Base-by-base conservation (phyloP, 2,797 vertebrate genomes). In the Leptatherina wallacei region DNA sequence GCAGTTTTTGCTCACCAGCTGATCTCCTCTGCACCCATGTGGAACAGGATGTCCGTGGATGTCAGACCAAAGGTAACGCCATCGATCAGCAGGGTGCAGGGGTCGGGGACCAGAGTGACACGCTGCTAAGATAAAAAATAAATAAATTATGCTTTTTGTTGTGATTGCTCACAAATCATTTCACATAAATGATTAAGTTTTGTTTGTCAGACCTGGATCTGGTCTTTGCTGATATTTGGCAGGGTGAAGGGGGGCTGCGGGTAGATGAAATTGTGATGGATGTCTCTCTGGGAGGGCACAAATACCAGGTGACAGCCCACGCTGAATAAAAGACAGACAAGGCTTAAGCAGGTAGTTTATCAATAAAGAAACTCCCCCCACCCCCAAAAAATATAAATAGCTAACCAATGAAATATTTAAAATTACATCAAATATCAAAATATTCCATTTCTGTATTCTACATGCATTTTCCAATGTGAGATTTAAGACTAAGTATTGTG, bases 21-120 rank as follows among this genome's bases (percentile, higher is more conserved):
- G 89, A 98, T 98, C 92, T 97, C 97, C 84, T 99, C 97, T 0
- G 96, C 94, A 0, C 96, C 94, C 94, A 99, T 96, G 90, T 98
- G 96, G 81, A 99, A 95, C 16, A 99, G 88, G 32, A 99, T 93
- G 71, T 99, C 98, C 0, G 96, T 97, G 78, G 98, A 98, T 0
- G 96, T 98, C 82, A 98, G 52, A 61, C 96, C 97, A 1, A 98
- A 77, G 9, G 95, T 86, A 55, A 97, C 93, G 0, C 96, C 95
- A 0, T 95, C 94, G 13, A 99, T 75, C 35, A 96, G 92, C 54
- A 99, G 89, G 10, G 93, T 98, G 92, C 96, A 98, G 81, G 98
- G 98, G 79, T 99, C 97, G 0, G 97, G 88, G 36, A 95, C 95
- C 51, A 98, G 88, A 2, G 85, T 95, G 33, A 98, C 95, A 0